Evolutionary conservation across 2,888 invertebrate genomes (phyloP).

Genomic region (Stenichneumon culpator): DNA sequence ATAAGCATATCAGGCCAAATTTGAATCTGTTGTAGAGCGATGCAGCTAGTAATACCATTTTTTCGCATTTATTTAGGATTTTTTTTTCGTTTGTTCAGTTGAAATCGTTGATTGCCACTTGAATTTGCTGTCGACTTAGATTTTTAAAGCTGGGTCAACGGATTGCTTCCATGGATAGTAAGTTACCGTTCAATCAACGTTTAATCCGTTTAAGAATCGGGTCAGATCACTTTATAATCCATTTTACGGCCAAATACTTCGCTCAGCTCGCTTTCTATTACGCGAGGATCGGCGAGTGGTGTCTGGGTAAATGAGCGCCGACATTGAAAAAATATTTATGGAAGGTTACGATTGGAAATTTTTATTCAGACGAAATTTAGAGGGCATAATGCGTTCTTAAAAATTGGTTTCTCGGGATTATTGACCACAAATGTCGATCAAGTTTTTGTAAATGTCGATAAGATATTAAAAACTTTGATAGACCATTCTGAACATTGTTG

Average conservation of each 20-base stretch:
- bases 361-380: background rate
- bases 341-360: background rate
- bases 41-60: background rate
- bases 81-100: background rate
- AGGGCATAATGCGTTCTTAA: no score
- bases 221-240: conserved; percentile 16
- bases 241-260: conserved; percentile 4
- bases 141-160: background rate
- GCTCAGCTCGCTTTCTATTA: conserved; percentile 9
- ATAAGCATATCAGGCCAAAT: background rate
- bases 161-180: background rate
- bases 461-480: no score
- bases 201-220: conserved; percentile 17
- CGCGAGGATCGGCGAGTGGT: background rate
- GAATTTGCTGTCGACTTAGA: background rate
- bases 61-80: background rate
- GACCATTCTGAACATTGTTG: no score
- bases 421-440: no score
- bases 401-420: no score
- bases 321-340: background rate
- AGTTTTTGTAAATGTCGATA: no score
- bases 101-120: background rate
- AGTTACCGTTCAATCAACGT: conserved; percentile 16
- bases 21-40: background rate
- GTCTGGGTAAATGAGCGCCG: background rate